A percentile compares a stretch with the other conserved stretches of the same genome.
Conservation (phyloP, 2,797 vertebrate species). For the Pristis pectinata region DNA sequence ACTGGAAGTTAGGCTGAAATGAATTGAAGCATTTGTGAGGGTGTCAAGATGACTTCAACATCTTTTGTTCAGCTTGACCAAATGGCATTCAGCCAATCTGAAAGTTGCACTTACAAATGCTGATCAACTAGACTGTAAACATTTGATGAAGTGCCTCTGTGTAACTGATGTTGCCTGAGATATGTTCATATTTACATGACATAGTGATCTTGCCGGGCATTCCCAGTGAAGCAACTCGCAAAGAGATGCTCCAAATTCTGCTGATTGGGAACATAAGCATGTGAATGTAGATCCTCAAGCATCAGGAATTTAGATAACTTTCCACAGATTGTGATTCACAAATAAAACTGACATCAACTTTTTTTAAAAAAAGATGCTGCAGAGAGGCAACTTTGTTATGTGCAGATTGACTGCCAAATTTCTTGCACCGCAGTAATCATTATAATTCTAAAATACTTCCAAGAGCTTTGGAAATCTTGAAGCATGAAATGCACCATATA, state of each 20-base stretch:
- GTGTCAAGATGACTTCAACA: background rate
- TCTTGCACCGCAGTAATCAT: too few species aligned
- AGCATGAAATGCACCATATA: too few species aligned
- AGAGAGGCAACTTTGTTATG: background rate
- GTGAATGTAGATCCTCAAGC: background rate
- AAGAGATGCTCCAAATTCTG: background rate
- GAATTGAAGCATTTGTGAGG: background rate
- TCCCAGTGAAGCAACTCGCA: background rate
- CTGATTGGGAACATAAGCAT: background rate
- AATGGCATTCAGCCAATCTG: background rate
- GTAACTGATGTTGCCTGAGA: background rate
- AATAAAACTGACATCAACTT: background rate
- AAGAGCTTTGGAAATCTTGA: too few species aligned
- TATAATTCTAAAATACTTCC: too few species aligned
- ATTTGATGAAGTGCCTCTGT: constrained; percentile 20
- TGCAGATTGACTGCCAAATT: too few species aligned
- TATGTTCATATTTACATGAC: background rate
- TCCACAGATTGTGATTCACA: background rate
- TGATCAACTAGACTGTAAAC: background rate
- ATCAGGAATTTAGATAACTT: background rate
- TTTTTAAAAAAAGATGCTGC: background rate
- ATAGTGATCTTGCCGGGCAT: background rate
- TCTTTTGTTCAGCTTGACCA: background rate
- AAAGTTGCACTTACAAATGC: constrained; percentile 12
- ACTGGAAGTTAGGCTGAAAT: background rate